phyloP scores from a whole-genome alignment of 23 tunicate species.

The Ascidia mentula region DNA sequence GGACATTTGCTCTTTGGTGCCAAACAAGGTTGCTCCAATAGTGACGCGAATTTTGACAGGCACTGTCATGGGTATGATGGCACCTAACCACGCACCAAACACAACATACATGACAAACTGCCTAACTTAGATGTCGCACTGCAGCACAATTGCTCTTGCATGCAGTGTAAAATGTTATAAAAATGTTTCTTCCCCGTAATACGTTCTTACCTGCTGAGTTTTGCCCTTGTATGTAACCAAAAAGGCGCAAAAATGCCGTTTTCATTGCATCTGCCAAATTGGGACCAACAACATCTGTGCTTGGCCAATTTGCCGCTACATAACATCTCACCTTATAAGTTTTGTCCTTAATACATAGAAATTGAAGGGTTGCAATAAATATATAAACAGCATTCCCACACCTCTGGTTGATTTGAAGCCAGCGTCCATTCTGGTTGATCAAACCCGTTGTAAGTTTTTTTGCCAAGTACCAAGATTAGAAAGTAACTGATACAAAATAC shows the following conservation, averaged over 20 bases:
- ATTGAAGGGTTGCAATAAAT: too few species aligned
- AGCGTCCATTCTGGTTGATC: too few species aligned
- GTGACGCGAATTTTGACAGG: conserved; percentile 40
- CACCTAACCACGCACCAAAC: conserved; percentile 19
- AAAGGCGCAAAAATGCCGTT: conserved; percentile 38
- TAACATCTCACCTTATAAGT: conserved; percentile 35
- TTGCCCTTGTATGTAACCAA: conserved; percentile 46
- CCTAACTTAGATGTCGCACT: too few species aligned
- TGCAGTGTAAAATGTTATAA: not conserved
- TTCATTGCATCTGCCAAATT: not conserved
- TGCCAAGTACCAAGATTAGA: too few species aligned
- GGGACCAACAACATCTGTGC: conserved; percentile 6
- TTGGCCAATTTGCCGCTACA: conserved; percentile 43
- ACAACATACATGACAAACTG: too few species aligned
- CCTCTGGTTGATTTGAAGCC: too few species aligned
- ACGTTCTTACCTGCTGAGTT: conserved; percentile 36
- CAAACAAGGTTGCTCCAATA: conserved; percentile 8
- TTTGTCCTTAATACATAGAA: too few species aligned
- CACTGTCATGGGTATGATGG: conserved; percentile 62
- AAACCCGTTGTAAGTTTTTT: too few species aligned
- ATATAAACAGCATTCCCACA: too few species aligned
- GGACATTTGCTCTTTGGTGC: conserved; percentile 31
- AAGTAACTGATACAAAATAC: too few species aligned
- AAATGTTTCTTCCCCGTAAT: not conserved
- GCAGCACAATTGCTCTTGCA: too few species aligned